These are phyloP conservation scores for Tinamus major DNA, from an alignment of 2,797 vertebrate species.

Conservation along the genomic window DNA sequence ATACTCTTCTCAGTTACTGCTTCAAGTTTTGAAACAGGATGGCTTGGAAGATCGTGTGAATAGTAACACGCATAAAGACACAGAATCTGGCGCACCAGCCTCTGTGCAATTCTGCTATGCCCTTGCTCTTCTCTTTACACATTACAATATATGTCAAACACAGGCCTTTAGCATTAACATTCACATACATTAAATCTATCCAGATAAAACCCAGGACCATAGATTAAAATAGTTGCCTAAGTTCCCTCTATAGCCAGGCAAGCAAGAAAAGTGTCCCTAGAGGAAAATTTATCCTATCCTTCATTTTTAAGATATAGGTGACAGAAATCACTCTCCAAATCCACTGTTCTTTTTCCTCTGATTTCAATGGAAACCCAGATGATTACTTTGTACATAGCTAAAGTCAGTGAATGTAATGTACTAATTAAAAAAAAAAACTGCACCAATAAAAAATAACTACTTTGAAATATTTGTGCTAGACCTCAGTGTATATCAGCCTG, in stretches of 20 bases:
- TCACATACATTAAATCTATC: not conserved
- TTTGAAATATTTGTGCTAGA: not conserved
- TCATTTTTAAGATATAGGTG: not conserved
- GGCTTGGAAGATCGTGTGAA: not conserved
- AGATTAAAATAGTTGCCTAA: not conserved
- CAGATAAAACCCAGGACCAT: not conserved
- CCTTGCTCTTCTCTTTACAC: not conserved
- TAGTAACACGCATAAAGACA: accelerated
- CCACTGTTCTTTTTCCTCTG: not conserved
- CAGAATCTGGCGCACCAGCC: accelerated
- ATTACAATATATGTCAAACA: not conserved
- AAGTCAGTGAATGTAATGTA: not conserved
- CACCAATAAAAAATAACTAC: not conserved
- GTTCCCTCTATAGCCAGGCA: not conserved
- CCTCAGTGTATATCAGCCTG: not conserved
- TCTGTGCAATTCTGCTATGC: accelerated
- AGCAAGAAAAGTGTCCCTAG: not conserved
- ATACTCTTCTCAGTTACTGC: not conserved
- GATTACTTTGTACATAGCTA: not conserved
- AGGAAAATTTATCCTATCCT: not conserved
- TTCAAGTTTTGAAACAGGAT: not conserved
- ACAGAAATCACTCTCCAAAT: not conserved
- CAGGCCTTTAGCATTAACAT: not conserved
- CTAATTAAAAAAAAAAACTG: not conserved
- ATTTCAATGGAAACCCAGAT: not conserved